phyloP scores from a whole-genome alignment of 2,113 vertebrate species.

The Dinomys branickii region DNA sequence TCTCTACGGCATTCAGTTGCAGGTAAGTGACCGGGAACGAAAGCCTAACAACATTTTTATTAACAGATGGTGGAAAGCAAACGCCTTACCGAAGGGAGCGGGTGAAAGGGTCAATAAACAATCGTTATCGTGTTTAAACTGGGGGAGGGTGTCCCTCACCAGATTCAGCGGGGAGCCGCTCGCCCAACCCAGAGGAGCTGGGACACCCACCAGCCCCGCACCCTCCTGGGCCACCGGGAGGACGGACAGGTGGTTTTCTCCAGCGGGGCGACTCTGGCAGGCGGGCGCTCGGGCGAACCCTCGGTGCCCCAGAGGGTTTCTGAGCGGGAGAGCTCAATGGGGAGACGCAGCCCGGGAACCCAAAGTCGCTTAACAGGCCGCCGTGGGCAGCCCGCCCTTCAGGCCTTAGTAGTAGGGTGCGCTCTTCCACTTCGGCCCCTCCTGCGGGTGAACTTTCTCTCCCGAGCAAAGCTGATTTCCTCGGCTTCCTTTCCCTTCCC shows the following conservation, averaged over 20 bases:
- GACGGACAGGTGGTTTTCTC: neutral
- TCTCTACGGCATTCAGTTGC: conserved; percentile 56
- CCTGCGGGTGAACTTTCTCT: conserved; percentile 56
- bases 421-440: neutral
- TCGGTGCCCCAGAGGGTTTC: neutral
- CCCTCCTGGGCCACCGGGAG: neutral
- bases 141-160: neutral
- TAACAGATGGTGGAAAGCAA: conserved; percentile 72
- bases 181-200: neutral
- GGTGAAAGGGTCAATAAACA: conserved; percentile 76
- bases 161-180: neutral
- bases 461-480: neutral
- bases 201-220: neutral
- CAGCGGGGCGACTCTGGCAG: neutral
- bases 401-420: neutral
- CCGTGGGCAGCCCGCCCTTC: neutral
- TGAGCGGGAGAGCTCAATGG: neutral
- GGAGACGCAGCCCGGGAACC: neutral
- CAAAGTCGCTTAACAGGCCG: neutral
- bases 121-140: conserved; percentile 68
- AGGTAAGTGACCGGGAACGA: conserved; percentile 60
- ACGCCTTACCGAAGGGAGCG: conserved; percentile 57
- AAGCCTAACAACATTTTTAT: conserved; percentile 59
- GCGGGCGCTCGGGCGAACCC: neutral
- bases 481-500: conserved; percentile 49